Evolutionary conservation across 2,888 invertebrate genomes (phyloP), one percentile per base, ranked within the genome.

Genomic region (Helobdella robusta): DNA sequence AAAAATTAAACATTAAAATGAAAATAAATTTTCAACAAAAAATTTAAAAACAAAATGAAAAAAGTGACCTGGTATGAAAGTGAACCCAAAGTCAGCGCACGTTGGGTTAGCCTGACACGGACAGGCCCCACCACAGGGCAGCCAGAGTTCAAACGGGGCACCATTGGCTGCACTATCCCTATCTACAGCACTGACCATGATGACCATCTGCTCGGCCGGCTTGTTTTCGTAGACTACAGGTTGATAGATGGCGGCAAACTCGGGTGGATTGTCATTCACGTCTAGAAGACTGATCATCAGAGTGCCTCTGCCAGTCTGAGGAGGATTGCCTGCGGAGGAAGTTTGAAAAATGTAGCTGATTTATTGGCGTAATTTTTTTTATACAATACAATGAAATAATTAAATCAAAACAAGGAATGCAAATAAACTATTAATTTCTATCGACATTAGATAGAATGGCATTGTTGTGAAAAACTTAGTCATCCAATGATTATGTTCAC

Each of bases 261-360:
- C 88, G 4, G 95, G 95, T 79, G 91, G 91, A 83, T 95, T 95
- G 84, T 97, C 95, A 82, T 97, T 97, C 56, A 94, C 91, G 79
- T 97, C 97, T 69, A 91, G 85, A 68, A 98, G 83, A 76, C 89
- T 84, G 82, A 95, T 92, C 50, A 91, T 91, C 56, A 94, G 91
- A 70, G 93, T 93, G 63, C 93, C 94, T 67, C 93, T 93, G 6
- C 94, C 85, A 80, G 74, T 75, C 67, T 73, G 71, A 23, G 73
- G 70, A 2, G 77, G 76, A 18, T 60, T 63, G 30, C 68, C 68
- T 68, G 61, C 18, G n/a, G 5, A 32, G 11, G 44, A 11, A 40
- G n/a, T 40, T 40, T n/a, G n/a, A n/a, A n/a, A n/a, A n/a, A n/a
- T n/a, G n/a, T n/a, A n/a, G n/a, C n/a, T n/a, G n/a, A n/a, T n/a